A percentile compares a stretch with the other conserved stretches of the same genome.
These are phyloP conservation scores for Lydus trimaculatus DNA, from an alignment of 2,888 invertebrate genomes.

Conservation along the genomic window DNA sequence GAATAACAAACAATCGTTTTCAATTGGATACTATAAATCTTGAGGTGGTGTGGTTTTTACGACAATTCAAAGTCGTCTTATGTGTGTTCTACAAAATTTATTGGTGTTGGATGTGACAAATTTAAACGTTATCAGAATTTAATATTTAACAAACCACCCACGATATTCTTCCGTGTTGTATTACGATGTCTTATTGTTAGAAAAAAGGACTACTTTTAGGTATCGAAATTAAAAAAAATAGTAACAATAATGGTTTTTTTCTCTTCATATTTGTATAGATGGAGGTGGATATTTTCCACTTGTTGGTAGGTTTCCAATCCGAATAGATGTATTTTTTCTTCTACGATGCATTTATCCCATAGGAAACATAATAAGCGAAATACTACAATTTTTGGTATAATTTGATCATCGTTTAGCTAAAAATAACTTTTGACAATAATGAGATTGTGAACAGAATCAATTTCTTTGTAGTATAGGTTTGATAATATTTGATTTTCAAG, in stretches of 20 bases:
- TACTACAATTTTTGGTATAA: neutral
- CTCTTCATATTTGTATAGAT: too few species aligned
- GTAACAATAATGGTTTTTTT: too few species aligned
- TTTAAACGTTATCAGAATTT: neutral
- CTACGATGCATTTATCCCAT: neutral
- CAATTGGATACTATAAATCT: constrained; percentile 55
- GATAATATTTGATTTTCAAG: neutral
- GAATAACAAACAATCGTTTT: constrained; percentile 54
- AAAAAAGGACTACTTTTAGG: too few species aligned
- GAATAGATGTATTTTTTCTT: neutral
- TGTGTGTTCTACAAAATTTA: neutral
- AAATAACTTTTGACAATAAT: neutral
- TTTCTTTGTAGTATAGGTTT: neutral
- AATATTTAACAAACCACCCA: neutral
- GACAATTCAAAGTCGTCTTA: constrained; percentile 24
- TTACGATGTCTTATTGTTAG: too few species aligned
- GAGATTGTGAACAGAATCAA: neutral
- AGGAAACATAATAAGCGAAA: neutral
- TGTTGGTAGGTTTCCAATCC: neutral
- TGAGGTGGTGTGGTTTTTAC: constrained; percentile 44
- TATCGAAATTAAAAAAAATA: too few species aligned
- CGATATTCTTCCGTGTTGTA: neutral
- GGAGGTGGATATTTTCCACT: neutral
- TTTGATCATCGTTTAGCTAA: neutral
- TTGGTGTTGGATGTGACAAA: neutral